Evolutionary conservation across 2,888 invertebrate genomes (phyloP), one percentile per base, ranked within the genome.

Genomic region (Andrena bucephala): DNA sequence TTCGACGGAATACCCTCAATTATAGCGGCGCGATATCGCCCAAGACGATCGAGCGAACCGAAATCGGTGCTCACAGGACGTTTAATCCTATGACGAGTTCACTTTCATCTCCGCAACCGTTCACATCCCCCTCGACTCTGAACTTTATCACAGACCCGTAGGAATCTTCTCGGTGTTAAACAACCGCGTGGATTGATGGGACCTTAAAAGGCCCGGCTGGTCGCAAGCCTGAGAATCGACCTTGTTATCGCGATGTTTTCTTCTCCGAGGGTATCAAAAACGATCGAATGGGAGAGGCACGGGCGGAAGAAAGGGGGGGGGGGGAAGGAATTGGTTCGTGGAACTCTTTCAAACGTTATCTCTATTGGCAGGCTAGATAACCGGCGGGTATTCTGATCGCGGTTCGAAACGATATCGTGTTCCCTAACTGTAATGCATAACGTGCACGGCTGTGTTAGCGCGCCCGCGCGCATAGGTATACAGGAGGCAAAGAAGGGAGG

Each of bases 341-440:
- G 27, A 66, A 29, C 66, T 67, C 59, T 73, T 71, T 29, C 63
- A 60, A 59, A 10, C 62, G 71, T 67, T 75, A 84, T 77, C 79
- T 52, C 60, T 54, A 68, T 65, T 36, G 77, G 20, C 68, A 52
- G 33, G 52, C 36, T 29, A 78, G 69, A 87, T 81, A 82, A 77
- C 71, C 33, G 60, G 10, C 42, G 59, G 42, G 42, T 71, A 77
- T 70, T 79, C 67, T 67, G 79, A 85, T 87, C 87, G 83, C 63
- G 67, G 71, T 85, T 79, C 78, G 79, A 67, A 83, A 76, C 68
- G 69, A 54, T 86, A 86, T 86, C 85, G 67, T 54, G 72, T 80
- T 81, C 73, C 75, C 65, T 68, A 80, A 80, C 81, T 68, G 85
- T 65, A 69, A 75, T 70, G 60, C 72, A 74, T 62, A 62, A 31